Evolutionary conservation across 1,140 invertebrate species (phyloP).

Genomic region (Pseudomyrmex concolor): DNA sequence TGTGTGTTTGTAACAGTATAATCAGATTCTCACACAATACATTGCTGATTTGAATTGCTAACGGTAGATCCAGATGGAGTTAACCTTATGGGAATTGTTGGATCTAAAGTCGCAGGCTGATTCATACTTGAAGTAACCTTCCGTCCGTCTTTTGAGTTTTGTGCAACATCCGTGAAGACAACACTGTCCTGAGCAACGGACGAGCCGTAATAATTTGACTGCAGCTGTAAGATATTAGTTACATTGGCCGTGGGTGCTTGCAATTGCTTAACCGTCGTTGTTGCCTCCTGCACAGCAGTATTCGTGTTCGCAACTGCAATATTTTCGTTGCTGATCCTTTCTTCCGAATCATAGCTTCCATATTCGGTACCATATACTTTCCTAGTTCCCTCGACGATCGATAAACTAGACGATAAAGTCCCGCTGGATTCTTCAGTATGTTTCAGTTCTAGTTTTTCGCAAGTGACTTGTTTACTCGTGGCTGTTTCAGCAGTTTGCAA

Average conservation of each 20-base stretch:
- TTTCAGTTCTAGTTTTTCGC: conserved; percentile 12
- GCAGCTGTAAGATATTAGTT: conserved; percentile 50
- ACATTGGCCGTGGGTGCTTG: conserved; percentile 32
- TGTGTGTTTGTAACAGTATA: background rate
- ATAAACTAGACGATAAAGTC: background rate
- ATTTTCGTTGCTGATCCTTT: background rate
- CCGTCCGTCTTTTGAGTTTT: background rate
- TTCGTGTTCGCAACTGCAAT: background rate
- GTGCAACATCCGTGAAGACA: background rate
- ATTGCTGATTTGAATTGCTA: conserved; percentile 30
- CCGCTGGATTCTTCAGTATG: background rate
- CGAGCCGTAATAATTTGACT: conserved; percentile 54
- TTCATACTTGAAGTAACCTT: conserved; percentile 50
- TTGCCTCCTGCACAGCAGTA: background rate
- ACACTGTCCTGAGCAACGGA: conserved; percentile 3
- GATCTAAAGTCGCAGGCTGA: conserved; percentile 9
- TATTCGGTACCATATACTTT: background rate
- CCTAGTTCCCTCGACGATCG: conserved; percentile 6
- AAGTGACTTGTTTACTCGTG: background rate
- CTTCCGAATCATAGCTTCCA: background rate
- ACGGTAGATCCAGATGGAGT: conserved; percentile 14
- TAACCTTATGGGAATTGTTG: conserved; percentile 19
- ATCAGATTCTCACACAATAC: conserved; percentile 36
- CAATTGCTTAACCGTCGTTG: background rate
- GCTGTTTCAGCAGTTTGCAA: background rate